Conservation (phyloP, 2,888 invertebrate species). For the Electrophaes corylata region DNA sequence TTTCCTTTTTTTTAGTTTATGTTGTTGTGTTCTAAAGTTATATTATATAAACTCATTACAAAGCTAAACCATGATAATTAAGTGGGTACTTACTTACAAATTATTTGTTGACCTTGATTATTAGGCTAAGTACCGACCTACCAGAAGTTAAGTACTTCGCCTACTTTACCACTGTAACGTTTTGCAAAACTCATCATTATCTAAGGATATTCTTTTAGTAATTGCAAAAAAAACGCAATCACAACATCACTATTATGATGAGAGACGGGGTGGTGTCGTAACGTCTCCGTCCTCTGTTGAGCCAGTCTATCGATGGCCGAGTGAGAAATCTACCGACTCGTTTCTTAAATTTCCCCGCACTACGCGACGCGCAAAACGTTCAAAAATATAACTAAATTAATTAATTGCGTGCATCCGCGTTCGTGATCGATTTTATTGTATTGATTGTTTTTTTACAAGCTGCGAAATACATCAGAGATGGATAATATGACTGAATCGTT, state of each 20-base stretch:
- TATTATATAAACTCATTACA: no score
- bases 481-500: constrained; percentile 4
- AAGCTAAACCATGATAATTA: no score
- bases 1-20: no score
- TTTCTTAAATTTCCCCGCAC: constrained; percentile 68
- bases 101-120: no score
- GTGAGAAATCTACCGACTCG: constrained; percentile 70
- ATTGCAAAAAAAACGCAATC: constrained; percentile 25
- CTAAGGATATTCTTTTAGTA: background rate
- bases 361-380: constrained; percentile 39
- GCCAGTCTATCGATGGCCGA: constrained; percentile 64
- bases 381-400: constrained; percentile 26
- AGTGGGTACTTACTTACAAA: no score
- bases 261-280: constrained; percentile 60
- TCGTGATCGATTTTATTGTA: constrained; percentile 13
- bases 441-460: constrained; percentile 5
- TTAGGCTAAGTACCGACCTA: no score
- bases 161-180: no score
- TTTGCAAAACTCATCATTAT: background rate
- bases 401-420: constrained; percentile 26
- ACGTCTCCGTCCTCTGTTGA: constrained; percentile 50
- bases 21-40: no score
- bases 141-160: no score
- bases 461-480: constrained; percentile 1
- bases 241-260: constrained; percentile 50